Evolutionary conservation across 1,140 invertebrate genomes (phyloP).

Genomic region (Helicoverpa zea): DNA sequence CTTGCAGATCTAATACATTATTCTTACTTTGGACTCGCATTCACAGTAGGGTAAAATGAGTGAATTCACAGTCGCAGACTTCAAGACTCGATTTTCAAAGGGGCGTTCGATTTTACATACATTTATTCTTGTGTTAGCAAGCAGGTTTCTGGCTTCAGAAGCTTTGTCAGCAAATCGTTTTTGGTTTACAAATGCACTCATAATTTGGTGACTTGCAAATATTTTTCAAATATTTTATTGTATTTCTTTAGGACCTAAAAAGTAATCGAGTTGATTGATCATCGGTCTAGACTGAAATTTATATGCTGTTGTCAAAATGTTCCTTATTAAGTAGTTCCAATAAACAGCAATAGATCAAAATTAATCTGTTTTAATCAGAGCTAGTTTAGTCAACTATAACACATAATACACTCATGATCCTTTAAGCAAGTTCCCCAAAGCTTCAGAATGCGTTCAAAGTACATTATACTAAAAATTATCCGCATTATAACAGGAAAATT

Average conservation of each 20-base stretch:
- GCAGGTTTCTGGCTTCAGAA: constrained; percentile 9
- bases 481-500: not conserved
- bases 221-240: too few species aligned
- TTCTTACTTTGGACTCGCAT: not conserved
- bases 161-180: constrained; percentile 27
- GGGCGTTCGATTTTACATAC: constrained; percentile 7
- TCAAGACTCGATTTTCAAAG: constrained; percentile 2
- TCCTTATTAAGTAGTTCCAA: too few species aligned
- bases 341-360: too few species aligned
- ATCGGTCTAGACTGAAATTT: too few species aligned
- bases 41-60: too few species aligned
- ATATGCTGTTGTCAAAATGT: too few species aligned
- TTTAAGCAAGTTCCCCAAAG: not conserved
- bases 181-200: constrained; percentile 13
- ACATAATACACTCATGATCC: too few species aligned
- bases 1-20: too few species aligned
- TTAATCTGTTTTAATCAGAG: too few species aligned
- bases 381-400: too few species aligned
- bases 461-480: not conserved
- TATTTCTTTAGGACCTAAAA: not conserved
- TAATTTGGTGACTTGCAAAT: not conserved
- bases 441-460: not conserved
- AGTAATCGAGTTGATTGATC: too few species aligned
- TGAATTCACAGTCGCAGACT: not conserved
- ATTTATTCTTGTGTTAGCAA: constrained; percentile 26